phyloP scores from a whole-genome alignment of 1,140 invertebrate genomes.

The Teleogryllus occipitalis region DNA sequence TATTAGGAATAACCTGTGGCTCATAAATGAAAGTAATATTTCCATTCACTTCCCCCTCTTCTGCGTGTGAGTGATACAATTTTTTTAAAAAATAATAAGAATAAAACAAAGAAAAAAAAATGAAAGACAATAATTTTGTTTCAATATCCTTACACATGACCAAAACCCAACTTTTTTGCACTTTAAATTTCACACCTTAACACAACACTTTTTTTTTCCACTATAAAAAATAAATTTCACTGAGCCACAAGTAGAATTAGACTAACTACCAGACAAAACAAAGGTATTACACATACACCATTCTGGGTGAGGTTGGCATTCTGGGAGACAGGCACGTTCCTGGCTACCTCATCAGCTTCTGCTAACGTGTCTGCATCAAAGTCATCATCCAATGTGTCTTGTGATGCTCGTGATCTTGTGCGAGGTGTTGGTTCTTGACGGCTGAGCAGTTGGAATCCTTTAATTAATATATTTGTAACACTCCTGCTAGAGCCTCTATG shows the following conservation, averaged over 20 bases:
- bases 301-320: background rate
- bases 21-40: too few species aligned
- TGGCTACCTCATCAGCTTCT: constrained; percentile 49
- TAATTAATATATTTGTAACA: constrained; percentile 69
- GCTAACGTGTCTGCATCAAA: constrained; percentile 42
- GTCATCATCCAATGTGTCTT: constrained; percentile 3
- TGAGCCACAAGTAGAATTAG: background rate
- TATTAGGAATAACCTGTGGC: too few species aligned
- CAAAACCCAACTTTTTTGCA: too few species aligned
- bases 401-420: background rate
- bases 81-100: too few species aligned
- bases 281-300: background rate
- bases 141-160: too few species aligned
- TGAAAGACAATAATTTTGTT: too few species aligned
- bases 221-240: too few species aligned
- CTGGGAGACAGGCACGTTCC: background rate
- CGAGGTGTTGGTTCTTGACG: background rate
- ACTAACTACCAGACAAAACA: background rate
- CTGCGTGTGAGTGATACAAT: too few species aligned
- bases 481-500: constrained; percentile 44
- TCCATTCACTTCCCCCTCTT: too few species aligned
- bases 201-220: too few species aligned
- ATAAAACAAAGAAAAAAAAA: too few species aligned
- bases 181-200: too few species aligned
- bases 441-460: constrained; percentile 63